Evolutionary conservation across 2,113 vertebrate species (phyloP).

Genomic region (Lepisosteus osseus): DNA sequence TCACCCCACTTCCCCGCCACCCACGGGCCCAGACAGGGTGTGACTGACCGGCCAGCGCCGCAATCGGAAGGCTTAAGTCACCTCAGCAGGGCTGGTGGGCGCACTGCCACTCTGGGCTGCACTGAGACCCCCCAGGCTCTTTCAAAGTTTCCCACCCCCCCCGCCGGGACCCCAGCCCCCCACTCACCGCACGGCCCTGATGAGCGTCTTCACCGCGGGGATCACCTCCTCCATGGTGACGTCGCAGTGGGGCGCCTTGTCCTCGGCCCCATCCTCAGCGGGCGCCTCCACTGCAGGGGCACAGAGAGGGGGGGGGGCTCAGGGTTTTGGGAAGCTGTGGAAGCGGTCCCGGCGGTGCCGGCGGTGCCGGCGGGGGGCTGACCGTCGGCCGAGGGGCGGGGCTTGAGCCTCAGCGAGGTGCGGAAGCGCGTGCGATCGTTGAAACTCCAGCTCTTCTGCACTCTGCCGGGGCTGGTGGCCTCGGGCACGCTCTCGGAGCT

Average conservation of each 20-base stretch:
- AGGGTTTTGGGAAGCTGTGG: neutral
- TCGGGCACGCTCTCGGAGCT: conserved; percentile 79
- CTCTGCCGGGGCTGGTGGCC: conserved; percentile 81
- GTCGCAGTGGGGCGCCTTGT: conserved; percentile 83
- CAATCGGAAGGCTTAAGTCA: too few relatives aligned
- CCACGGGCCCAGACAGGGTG: too few relatives aligned
- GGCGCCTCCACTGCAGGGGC: conserved; percentile 66
- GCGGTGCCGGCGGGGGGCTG: conserved; percentile 13
- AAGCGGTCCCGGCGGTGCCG: neutral
- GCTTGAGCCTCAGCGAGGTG: conserved; percentile 86
- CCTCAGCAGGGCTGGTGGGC: neutral
- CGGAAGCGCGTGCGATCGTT: conserved; percentile 93
- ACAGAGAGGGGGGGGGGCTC: conserved; percentile 4
- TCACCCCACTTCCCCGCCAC: too few relatives aligned
- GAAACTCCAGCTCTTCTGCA: conserved; percentile 98
- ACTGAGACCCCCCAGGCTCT: neutral
- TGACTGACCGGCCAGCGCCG: too few relatives aligned
- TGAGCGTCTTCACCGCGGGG: conserved; percentile 87
- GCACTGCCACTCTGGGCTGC: neutral
- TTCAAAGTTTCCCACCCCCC: too few relatives aligned
- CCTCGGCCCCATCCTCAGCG: conserved; percentile 79
- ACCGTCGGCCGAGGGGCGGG: conserved; percentile 76
- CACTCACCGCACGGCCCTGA: conserved; percentile 86
- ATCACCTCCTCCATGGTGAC: conserved; percentile 88
- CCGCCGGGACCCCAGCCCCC: conserved; percentile 8